Conservation (phyloP, 2,888 invertebrate genomes). For the Terebella lapidaria region DNA sequence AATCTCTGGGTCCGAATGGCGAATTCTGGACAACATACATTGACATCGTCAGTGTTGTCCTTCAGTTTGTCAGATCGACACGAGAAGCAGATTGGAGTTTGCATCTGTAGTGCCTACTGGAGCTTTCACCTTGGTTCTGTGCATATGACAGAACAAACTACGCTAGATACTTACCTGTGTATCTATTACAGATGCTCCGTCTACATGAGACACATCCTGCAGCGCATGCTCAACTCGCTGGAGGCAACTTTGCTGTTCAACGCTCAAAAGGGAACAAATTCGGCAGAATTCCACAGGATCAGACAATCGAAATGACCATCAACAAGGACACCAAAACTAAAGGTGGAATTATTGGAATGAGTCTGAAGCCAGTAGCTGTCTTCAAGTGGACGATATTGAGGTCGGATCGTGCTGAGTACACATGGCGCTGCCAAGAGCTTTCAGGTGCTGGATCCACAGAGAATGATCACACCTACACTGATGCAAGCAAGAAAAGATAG, state of each 20-base stretch:
- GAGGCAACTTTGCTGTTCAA: constrained; percentile 1
- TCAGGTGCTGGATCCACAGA: background rate
- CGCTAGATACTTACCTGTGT: background rate
- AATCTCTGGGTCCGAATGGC: too few relatives aligned
- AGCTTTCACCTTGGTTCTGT: constrained; percentile 1
- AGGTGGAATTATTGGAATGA: constrained; percentile 3
- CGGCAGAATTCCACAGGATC: background rate
- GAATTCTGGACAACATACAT: too few relatives aligned
- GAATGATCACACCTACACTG: too few relatives aligned
- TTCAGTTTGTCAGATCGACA: constrained; percentile 1
- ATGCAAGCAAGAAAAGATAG: too few relatives aligned
- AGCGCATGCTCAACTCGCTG: background rate
- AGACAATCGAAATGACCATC: background rate
- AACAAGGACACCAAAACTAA: too few relatives aligned
- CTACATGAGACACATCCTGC: background rate
- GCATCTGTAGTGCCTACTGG: background rate
- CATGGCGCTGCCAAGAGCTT: background rate
- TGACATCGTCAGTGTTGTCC: too few relatives aligned
- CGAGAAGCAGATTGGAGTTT: background rate
- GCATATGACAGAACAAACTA: constrained; percentile 3
- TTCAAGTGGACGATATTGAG: background rate
- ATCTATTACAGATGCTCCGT: background rate
- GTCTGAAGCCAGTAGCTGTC: constrained; percentile 2
- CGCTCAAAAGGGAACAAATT: background rate
- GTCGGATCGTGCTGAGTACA: too few relatives aligned